Conservation (phyloP, 2,113 vertebrate genomes). For the Acrocephalus arundinaceus region DNA sequence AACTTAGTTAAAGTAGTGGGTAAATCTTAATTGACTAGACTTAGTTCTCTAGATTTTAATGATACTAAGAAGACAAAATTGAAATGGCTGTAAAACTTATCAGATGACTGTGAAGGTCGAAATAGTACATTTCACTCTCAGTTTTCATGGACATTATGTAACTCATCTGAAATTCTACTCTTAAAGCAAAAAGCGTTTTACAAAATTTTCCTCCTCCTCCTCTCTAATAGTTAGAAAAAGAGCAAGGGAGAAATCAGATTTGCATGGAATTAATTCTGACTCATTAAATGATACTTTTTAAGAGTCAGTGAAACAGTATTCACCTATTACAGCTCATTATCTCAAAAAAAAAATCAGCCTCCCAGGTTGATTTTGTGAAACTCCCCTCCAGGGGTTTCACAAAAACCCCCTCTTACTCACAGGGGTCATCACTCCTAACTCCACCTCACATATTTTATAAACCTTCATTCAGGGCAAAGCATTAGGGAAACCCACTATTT, state of each 20-base stretch:
- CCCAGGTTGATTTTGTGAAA: too few species aligned
- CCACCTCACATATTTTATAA: not conserved
- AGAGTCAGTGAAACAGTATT: not conserved
- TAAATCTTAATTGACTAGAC: not conserved
- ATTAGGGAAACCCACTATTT: not conserved
- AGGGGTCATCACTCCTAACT: not conserved
- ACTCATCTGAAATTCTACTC: not conserved
- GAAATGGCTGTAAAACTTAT: not conserved
- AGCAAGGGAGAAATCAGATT: not conserved
- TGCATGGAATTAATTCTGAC: not conserved
- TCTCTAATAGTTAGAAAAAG: not conserved
- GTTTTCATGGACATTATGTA: not conserved
- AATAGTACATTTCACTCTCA: not conserved
- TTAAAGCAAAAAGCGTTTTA: not conserved
- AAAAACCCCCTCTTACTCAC: not conserved
- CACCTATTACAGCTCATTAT: not conserved
- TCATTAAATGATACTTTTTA: not conserved
- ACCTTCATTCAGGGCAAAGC: not conserved
- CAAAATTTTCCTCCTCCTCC: not conserved
- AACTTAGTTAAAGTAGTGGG: not conserved
- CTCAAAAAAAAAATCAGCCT: not conserved
- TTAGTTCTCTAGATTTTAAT: not conserved
- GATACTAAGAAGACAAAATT: not conserved
- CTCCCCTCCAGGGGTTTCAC: not conserved
- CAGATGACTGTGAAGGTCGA: not conserved